Evolutionary conservation across 2,797 vertebrate species (phyloP).

Genomic region (Crocidura indochinensis): DNA sequence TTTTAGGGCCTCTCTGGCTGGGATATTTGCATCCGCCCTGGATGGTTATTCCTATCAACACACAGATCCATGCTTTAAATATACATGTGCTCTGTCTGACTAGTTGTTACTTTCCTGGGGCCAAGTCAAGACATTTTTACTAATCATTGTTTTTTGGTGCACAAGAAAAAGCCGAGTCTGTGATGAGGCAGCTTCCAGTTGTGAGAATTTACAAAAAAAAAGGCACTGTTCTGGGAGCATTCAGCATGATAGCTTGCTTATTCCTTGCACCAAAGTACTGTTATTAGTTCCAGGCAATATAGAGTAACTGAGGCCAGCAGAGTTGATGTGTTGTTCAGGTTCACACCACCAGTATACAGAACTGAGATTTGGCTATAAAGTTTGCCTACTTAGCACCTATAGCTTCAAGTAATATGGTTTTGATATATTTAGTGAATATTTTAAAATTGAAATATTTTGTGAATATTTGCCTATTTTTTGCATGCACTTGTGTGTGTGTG

Average conservation of each 20-base stretch:
- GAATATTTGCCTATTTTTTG: not conserved
- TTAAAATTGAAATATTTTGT: not conserved
- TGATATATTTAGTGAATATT: not conserved
- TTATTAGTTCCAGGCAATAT: not conserved
- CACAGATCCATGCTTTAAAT: not conserved
- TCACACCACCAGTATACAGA: not conserved
- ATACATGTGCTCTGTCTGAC: not conserved
- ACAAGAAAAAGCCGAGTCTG: not conserved
- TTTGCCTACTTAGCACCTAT: not conserved
- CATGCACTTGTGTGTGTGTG: too few relatives aligned
- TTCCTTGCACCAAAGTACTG: not conserved
- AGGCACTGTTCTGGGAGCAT: not conserved
- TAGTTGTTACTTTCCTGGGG: not conserved
- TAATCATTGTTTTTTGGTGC: not conserved
- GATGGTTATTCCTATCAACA: not conserved
- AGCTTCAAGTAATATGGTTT: not conserved
- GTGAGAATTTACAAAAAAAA: not conserved
- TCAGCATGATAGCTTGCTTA: not conserved
- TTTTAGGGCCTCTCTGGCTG: too few relatives aligned
- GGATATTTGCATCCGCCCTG: too few relatives aligned
- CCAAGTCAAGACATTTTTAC: not conserved
- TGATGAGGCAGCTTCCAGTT: not conserved
- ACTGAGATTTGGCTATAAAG: not conserved
- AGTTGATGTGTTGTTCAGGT: not conserved
- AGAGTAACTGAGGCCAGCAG: not conserved